A percentile compares a stretch with the other conserved stretches of the same genome.
These are phyloP conservation scores for Calephelis perditalis DNA, from an alignment of 2,888 invertebrate species.

Conservation along the genomic window DNA sequence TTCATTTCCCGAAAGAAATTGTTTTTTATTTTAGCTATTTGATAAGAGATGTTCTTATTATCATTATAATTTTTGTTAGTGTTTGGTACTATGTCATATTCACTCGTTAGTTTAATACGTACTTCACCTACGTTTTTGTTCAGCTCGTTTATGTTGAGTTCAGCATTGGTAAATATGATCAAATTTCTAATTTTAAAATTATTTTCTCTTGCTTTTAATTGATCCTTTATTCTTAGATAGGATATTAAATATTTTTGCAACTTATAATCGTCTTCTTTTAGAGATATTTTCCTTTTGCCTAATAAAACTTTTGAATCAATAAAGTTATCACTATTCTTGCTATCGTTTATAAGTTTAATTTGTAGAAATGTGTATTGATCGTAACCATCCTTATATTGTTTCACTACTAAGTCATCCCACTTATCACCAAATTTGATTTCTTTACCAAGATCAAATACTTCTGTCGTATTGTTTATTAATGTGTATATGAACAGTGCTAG, in stretches of 20 bases:
- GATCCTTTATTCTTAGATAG: neutral
- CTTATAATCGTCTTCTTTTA: neutral
- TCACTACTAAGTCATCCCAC: constrained; percentile 11
- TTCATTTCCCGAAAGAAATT: neutral
- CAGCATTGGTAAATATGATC: neutral
- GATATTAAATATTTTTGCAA: constrained; percentile 2
- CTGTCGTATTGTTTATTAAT: neutral
- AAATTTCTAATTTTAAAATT: neutral
- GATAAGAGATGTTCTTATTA: neutral
- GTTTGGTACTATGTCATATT: neutral
- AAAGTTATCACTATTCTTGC: neutral
- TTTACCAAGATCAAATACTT: constrained; percentile 3
- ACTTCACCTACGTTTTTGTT: neutral
- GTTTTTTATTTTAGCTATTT: constrained; percentile 1
- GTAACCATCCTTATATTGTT: neutral
- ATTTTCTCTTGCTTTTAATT: neutral
- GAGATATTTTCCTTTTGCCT: neutral
- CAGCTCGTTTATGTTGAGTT: neutral
- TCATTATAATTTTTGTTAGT: neutral
- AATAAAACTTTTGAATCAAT: constrained; percentile 1
- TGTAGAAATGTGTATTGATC: constrained; percentile 1
- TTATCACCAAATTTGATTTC: constrained; percentile 9
- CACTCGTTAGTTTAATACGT: neutral
- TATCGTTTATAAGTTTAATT: neutral
- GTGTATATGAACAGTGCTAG: constrained; percentile 5